A percentile compares a stretch with the other conserved stretches of the same genome.
Conservation (phyloP, 1,140 invertebrate species). For the Drosophila repleta region DNA sequence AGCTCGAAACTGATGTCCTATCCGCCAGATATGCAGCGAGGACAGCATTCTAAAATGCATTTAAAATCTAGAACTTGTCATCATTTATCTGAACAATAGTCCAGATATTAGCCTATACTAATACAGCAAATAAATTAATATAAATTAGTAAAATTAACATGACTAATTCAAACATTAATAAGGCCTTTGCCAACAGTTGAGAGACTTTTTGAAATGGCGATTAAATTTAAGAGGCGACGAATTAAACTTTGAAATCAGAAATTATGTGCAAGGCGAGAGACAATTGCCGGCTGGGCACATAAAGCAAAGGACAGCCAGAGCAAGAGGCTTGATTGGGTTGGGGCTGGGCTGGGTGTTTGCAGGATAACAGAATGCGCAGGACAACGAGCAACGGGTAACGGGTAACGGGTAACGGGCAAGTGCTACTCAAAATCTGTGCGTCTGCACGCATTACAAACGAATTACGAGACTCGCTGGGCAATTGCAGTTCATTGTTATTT, state of each 20-base stretch:
- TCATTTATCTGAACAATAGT: no score
- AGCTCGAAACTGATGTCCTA: no score
- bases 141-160: no score
- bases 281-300: conserved; percentile 55
- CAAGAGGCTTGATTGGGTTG: conserved; percentile 2
- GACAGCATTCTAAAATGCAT: no score
- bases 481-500: conserved; percentile 83
- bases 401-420: no score
- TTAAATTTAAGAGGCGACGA: conserved; percentile 74
- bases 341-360: background rate
- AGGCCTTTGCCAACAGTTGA: conserved; percentile 29
- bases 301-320: conserved; percentile 56
- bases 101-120: no score
- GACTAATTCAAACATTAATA: background rate
- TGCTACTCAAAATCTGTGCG: conserved; percentile 79
- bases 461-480: conserved; percentile 79
- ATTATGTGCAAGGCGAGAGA: conserved; percentile 61
- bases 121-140: no score
- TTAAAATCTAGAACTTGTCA: no score
- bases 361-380: conserved; percentile 22
- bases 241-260: conserved; percentile 69
- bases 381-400: conserved; percentile 6
- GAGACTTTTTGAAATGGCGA: conserved; percentile 49
- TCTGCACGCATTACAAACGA: conserved; percentile 81
- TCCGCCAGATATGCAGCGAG: no score